Evolutionary conservation across 1,140 invertebrate genomes (phyloP).

Genomic region (Pseudomyrmex gracilis): DNA sequence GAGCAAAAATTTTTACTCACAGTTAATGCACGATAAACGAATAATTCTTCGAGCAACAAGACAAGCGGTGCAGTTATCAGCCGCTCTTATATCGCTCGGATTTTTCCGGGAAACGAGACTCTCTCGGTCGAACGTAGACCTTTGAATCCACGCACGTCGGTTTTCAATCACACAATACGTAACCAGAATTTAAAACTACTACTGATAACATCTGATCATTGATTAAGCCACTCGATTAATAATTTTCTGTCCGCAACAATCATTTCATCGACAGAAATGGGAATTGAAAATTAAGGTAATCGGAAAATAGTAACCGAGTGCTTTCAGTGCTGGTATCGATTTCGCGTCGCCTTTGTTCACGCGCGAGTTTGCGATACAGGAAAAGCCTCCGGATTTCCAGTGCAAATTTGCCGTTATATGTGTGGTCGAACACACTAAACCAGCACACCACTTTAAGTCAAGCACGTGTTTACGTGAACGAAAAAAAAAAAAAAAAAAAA

Average conservation of each 20-base stretch:
- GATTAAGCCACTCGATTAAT: not conserved
- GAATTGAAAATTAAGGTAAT: not conserved
- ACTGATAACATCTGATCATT: not conserved
- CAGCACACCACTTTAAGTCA: too few species aligned
- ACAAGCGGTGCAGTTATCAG: slow-evolving; percentile 22
- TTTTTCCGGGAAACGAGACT: slow-evolving; percentile 31
- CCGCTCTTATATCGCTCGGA: slow-evolving; percentile 21
- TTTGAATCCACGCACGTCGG: not conserved
- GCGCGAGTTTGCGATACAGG: not conserved
- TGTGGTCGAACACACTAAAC: not conserved
- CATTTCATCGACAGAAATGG: not conserved
- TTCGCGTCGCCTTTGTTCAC: slow-evolving; percentile 37
- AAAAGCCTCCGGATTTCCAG: not conserved
- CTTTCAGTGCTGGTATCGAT: slow-evolving; percentile 20
- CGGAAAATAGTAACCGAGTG: slow-evolving; percentile 12
- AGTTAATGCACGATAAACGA: not conserved
- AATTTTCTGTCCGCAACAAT: not conserved
- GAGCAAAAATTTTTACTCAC: not conserved
- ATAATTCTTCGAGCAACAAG: slow-evolving; percentile 11
- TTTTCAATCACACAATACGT: not conserved
- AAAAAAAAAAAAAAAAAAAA: not conserved
- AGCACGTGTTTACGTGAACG: not conserved
- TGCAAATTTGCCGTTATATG: not conserved
- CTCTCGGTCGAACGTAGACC: slow-evolving; percentile 20
- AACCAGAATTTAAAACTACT: not conserved